These are phyloP conservation scores for Petrocephalus schoutedeni DNA, from an alignment of 2,797 vertebrate genomes.

Conservation along the genomic window DNA sequence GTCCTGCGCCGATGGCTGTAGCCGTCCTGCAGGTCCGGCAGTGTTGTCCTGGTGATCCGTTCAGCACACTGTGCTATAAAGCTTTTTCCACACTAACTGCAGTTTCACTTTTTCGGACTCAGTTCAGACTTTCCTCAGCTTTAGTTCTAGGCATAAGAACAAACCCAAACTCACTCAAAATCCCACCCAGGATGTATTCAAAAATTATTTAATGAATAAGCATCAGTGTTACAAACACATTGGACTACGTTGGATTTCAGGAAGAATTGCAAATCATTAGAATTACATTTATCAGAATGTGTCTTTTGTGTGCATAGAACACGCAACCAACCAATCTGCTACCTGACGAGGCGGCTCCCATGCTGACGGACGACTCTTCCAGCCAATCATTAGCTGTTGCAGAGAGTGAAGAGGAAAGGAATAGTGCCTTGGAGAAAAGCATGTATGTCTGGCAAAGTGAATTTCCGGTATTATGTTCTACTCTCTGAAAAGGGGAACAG, in stretches of 20 bases:
- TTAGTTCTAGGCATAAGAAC: not conserved
- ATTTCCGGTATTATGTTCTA: not conserved
- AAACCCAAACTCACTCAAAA: not conserved
- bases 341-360: constrained; percentile 42
- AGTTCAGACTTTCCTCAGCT: not conserved
- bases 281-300: not conserved
- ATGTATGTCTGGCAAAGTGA: constrained; percentile 60
- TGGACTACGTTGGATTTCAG: not conserved
- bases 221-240: not conserved
- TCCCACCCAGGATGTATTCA: not conserved
- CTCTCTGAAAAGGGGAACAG: not conserved
- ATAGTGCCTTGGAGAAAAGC: constrained; percentile 75
- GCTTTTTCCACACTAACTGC: not conserved
- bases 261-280: not conserved
- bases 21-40: no score
- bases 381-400: constrained; percentile 48
- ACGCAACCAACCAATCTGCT: constrained; percentile 46
- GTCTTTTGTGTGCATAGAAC: constrained; percentile 34
- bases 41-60: no score
- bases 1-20: no score
- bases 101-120: not conserved
- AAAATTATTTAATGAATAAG: not conserved
- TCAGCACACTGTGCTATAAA: not conserved
- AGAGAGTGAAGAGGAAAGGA: constrained; percentile 70
- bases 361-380: constrained; percentile 43